phyloP scores from a whole-genome alignment of 2,888 invertebrate species.

The Hypena proboscidalis region DNA sequence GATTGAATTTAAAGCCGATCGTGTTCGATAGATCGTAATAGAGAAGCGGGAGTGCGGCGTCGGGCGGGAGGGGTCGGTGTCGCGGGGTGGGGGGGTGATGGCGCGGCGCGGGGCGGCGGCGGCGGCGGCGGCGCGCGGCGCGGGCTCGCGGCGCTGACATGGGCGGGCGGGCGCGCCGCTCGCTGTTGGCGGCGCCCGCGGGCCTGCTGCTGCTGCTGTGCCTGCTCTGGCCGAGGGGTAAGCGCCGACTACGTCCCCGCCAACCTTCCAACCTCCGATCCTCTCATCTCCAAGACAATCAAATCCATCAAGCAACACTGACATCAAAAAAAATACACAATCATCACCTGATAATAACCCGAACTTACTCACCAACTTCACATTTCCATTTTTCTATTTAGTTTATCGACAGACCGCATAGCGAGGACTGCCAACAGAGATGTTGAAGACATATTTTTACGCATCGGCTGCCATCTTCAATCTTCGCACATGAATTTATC shows the following conservation, averaged over 20 bases:
- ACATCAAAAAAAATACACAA: neutral
- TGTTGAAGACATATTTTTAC: too few relatives aligned
- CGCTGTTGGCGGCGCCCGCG: slow-evolving; percentile 83
- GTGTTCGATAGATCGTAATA: slow-evolving; percentile 74
- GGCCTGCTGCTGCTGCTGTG: slow-evolving; percentile 83
- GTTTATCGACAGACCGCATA: too few relatives aligned
- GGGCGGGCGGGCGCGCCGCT: slow-evolving; percentile 83
- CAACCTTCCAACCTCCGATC: neutral
- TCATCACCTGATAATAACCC: too few relatives aligned
- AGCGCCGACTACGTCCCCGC: slow-evolving; percentile 35
- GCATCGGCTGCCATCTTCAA: too few relatives aligned
- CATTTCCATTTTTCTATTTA: too few relatives aligned
- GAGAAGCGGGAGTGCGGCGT: slow-evolving; percentile 70
- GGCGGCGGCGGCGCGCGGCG: slow-evolving; percentile 72
- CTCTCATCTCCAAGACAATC: neutral
- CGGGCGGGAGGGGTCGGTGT: slow-evolving; percentile 62
- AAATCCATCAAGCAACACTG: neutral
- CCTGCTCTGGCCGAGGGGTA: slow-evolving; percentile 82
- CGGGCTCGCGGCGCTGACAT: slow-evolving; percentile 82
- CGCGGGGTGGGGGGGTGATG: slow-evolving; percentile 65
- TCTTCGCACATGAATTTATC: too few relatives aligned
- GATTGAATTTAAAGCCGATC: slow-evolving; percentile 71
- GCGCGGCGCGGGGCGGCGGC: slow-evolving; percentile 75
- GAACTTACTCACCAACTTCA: too few relatives aligned
- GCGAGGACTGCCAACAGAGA: too few relatives aligned